These are phyloP conservation scores for Odontomyia ornata DNA, from an alignment of 2,888 invertebrate species.

Conservation along the genomic window DNA sequence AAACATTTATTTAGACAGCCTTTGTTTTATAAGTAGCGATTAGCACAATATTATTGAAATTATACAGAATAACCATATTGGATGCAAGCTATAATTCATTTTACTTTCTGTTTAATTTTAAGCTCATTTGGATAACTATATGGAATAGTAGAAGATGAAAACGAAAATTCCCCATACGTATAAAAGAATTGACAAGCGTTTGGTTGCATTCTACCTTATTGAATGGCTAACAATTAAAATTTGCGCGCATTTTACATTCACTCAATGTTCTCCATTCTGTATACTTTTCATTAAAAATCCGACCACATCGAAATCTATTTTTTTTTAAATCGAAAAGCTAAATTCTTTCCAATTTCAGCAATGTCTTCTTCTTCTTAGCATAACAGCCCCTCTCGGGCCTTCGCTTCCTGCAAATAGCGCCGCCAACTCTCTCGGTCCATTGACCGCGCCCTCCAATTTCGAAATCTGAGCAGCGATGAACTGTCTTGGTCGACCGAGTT, in stretches of 20 bases:
- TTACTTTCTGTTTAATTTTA: not conserved
- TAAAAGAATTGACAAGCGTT: not conserved
- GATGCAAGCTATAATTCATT: not conserved
- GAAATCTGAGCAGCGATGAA: no score
- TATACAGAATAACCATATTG: not conserved
- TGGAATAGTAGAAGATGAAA: not conserved
- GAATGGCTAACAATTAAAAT: no score
- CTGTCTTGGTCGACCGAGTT: no score
- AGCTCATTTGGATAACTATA: not conserved
- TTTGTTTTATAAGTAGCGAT: not conserved
- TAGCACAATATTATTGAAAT: slow-evolving; percentile 1
- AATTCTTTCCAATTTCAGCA: not conserved
- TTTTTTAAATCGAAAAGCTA: not conserved
- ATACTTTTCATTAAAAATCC: not conserved
- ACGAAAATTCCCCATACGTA: not conserved
- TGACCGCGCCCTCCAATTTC: no score
- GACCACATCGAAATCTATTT: not conserved
- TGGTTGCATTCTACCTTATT: not conserved
- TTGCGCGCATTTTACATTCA: no score
- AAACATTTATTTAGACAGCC: slow-evolving; percentile 26
- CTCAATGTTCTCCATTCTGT: no score
- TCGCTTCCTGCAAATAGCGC: no score
- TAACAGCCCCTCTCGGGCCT: no score
- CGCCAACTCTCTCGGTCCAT: no score
- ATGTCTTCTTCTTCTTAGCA: no score